These are phyloP conservation scores for Drosophila subobscura DNA, from an alignment of 1,140 invertebrate genomes.

Conservation along the genomic window DNA sequence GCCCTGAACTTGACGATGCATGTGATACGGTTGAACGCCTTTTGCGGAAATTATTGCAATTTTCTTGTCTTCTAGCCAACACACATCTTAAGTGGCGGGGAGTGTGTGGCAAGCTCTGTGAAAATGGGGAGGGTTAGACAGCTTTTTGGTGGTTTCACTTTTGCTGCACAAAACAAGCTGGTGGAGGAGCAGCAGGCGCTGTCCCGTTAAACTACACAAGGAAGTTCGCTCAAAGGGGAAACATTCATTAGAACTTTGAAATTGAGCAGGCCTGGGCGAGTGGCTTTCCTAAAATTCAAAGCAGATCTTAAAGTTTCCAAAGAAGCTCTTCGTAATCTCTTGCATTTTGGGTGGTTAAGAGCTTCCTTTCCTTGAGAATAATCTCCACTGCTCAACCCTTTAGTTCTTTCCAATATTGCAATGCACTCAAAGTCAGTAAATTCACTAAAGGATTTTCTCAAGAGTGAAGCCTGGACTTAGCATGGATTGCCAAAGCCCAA, in stretches of 20 bases:
- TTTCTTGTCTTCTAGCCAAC: conserved; percentile 72
- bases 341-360: too few species aligned
- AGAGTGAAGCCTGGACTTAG: too few species aligned
- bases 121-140: too few species aligned
- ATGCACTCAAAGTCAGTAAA: too few species aligned
- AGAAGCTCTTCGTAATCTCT: too few species aligned
- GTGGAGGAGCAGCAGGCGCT: background rate
- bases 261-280: background rate
- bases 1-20: conserved; percentile 72
- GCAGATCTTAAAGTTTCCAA: conserved; percentile 3
- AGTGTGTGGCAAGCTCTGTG: background rate
- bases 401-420: too few species aligned
- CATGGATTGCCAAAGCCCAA: too few species aligned
- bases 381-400: too few species aligned
- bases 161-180: conserved; percentile 52
- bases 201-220: background rate
- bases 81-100: conserved; percentile 5
- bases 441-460: too few species aligned
- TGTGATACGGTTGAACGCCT: conserved; percentile 68
- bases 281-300: conserved; percentile 10
- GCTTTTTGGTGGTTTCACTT: conserved; percentile 65
- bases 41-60: conserved; percentile 79
- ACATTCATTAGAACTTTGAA: conserved; percentile 14
- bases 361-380: too few species aligned
- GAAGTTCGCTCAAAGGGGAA: conserved; percentile 29